phyloP scores from a whole-genome alignment of 2,888 invertebrate genomes.

The Crematogaster levior region DNA sequence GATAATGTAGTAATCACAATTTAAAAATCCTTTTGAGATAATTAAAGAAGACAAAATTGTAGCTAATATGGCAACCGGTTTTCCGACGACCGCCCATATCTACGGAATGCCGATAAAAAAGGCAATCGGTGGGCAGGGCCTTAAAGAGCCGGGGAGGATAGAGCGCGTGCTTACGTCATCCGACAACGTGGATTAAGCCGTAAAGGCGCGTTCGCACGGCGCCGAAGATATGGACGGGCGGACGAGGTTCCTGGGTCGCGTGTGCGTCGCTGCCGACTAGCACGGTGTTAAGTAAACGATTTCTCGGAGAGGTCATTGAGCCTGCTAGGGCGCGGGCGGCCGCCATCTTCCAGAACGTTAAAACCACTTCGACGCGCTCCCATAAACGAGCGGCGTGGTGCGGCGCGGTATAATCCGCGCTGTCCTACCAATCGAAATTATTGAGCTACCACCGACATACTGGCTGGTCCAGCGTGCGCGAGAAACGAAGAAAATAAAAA shows the following conservation, averaged over 20 bases:
- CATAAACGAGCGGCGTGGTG: conserved; percentile 45
- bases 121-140: conserved; percentile 65
- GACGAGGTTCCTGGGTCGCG: conserved; percentile 50
- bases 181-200: conserved; percentile 64
- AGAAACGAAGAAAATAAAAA: conserved; percentile 13
- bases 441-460: conserved; percentile 41
- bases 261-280: conserved; percentile 59
- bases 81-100: conserved; percentile 6
- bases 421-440: conserved; percentile 52
- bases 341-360: conserved; percentile 76
- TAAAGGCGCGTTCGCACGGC: conserved; percentile 70
- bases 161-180: conserved; percentile 66
- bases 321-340: conserved; percentile 83
- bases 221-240: conserved; percentile 64
- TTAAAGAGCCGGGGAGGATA: conserved; percentile 54
- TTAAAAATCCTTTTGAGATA: too few relatives aligned
- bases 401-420: conserved; percentile 20
- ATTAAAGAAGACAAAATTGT: neutral
- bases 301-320: conserved; percentile 84
- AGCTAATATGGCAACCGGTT: neutral
- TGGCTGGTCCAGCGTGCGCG: neutral
- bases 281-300: conserved; percentile 79
- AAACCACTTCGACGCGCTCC: conserved; percentile 65
- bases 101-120: conserved; percentile 33
- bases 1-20: neutral